Evolutionary conservation across 2,113 vertebrate genomes (phyloP), one percentile per base, ranked within the genome.

Genomic region (Vidua chalybeata): DNA sequence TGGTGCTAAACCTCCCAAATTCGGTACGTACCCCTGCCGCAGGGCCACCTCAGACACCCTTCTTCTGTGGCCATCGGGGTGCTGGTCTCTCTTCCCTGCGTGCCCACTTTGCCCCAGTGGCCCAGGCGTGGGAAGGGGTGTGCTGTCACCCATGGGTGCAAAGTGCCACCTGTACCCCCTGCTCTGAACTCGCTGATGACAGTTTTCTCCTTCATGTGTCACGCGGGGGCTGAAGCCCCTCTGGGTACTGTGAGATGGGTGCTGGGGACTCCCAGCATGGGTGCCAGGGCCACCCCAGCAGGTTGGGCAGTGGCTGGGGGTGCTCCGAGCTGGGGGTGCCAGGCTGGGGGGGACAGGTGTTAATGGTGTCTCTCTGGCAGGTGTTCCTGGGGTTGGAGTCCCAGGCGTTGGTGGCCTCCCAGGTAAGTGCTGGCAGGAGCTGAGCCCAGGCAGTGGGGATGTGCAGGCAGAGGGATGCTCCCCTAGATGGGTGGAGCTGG

Each of bases 1-100:
- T 46, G 97, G 98, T 90, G 98, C 94, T 88, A 98, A 98, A 78
- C 96, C 97, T 89, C 94, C 98, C 52, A 98, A 98, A 95, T 98
- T 97, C 0, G 98, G 97, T 97, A 96, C 1, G 95, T 96, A 76
- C 20, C 35, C 18, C 59, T 48, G 51, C 17, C 68, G 69, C 54
- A 55, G 19, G 31, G 68, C 54, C 46, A 16, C 31, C 43, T 79
- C 0, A 0, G 45, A 15, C 52, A 71, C 27, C n/a, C 30, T 85
- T 35, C 35, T 62, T 2, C 1, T 24, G 23, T 51, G 58, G 59
- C 39, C 21, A 8, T 30, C 0, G 0, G 66, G 73, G 9, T 28
- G 30, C 66, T 89, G 56, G 54, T 20, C 26, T 81, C 7, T 1
- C 37, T 61, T 59, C 2, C 43, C 51, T 67, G 26, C 0, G 0